These are phyloP conservation scores for Geococcyx californianus DNA, from an alignment of 2,113 vertebrate genomes.

Conservation along the genomic window DNA sequence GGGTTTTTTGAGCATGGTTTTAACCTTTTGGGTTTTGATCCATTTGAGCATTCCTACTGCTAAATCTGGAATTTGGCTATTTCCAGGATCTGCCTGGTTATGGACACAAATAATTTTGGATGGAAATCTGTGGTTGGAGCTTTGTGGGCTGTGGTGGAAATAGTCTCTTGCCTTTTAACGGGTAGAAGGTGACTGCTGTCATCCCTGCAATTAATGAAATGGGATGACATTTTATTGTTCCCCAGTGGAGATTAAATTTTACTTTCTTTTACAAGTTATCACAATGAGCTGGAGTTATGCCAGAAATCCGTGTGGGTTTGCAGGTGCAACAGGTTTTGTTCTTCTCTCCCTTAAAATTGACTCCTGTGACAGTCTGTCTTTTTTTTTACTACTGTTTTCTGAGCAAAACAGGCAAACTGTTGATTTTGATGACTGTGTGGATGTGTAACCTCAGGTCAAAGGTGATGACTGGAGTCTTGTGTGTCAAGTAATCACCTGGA, in stretches of 20 bases:
- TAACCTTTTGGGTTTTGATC: not conserved
- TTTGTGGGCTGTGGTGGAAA: rapidly evolving
- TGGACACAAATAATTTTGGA: not conserved
- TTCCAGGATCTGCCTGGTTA: not conserved
- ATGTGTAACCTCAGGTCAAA: not conserved
- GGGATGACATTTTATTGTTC: not conserved
- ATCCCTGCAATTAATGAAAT: not conserved
- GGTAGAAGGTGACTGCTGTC: not conserved
- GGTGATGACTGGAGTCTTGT: rapidly evolving
- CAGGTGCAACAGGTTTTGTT: not conserved
- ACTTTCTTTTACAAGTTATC: not conserved
- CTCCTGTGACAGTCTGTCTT: not conserved
- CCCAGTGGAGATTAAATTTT: not conserved
- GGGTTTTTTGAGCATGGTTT: not conserved
- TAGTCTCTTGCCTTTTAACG: not conserved
- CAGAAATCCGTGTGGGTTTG: not conserved
- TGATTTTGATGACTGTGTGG: not conserved
- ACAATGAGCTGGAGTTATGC: not conserved
- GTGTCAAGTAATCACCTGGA: not conserved
- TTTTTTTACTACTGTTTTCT: not conserved
- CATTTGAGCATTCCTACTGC: not conserved
- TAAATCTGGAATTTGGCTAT: not conserved
- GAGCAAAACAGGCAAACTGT: not conserved
- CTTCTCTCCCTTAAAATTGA: not conserved
- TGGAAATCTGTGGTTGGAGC: not conserved